phyloP scores from a whole-genome alignment of 1,140 invertebrate genomes.

The Camponotus pennsylvanicus region DNA sequence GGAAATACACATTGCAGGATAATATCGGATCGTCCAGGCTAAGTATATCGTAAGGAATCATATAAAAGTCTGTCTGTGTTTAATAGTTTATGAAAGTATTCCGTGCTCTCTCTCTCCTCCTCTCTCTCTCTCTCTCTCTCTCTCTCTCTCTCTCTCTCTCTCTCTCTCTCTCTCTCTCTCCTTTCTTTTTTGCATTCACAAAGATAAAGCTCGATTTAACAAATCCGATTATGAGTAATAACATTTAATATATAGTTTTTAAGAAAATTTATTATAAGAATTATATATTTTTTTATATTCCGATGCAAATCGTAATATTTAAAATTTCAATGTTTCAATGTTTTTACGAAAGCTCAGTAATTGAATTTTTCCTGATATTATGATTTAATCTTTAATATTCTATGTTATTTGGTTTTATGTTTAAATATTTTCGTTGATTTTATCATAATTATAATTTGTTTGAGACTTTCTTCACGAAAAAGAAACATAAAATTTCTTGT shows the following conservation, averaged over 20 bases:
- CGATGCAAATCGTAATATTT: background rate
- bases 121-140: too few species aligned
- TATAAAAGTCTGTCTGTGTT: slow-evolving; percentile 41
- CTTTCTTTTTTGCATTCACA: background rate
- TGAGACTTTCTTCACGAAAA: background rate
- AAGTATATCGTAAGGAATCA: slow-evolving; percentile 57
- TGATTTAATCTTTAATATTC: background rate
- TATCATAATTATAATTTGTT: slow-evolving; percentile 2
- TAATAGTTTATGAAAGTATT: slow-evolving; percentile 34
- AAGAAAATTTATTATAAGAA: background rate
- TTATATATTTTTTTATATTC: background rate
- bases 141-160: too few species aligned
- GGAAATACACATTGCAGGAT: slow-evolving; percentile 14
- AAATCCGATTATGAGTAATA: slow-evolving; percentile 6
- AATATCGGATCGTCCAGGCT: slow-evolving; percentile 16
- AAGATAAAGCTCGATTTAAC: background rate
- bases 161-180: too few species aligned
- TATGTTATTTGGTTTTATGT: background rate
- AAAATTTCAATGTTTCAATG: background rate
- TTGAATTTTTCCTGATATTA: background rate
- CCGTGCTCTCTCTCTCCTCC: too few species aligned
- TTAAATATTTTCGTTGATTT: background rate
- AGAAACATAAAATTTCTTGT: background rate
- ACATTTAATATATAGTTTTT: background rate
- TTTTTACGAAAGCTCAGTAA: background rate